These are phyloP conservation scores for Platyrinchus mystaceus DNA, from an alignment of 2,797 vertebrate genomes.

Conservation along the genomic window DNA sequence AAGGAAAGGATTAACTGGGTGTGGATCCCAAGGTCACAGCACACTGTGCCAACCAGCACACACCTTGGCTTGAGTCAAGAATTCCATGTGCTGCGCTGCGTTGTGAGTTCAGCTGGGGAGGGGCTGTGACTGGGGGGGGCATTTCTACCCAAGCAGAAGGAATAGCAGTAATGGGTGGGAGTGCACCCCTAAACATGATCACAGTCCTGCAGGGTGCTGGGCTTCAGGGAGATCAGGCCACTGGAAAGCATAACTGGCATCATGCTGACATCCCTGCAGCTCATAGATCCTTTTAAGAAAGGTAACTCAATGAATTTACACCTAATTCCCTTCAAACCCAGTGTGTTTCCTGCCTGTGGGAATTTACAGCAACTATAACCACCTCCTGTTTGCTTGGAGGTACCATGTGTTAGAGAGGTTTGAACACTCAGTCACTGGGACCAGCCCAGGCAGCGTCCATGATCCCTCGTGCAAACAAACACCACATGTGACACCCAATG, in stretches of 20 bases:
- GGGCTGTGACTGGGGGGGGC: neutral
- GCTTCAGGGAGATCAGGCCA: neutral
- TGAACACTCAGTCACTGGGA: neutral
- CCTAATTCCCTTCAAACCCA: neutral
- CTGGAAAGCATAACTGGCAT: neutral
- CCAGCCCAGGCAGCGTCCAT: neutral
- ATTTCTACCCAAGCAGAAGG: neutral
- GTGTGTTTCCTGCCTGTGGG: neutral
- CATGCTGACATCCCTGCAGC: neutral
- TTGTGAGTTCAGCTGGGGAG: accelerated
- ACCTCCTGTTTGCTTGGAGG: neutral
- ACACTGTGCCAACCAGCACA: neutral
- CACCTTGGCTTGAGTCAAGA: neutral
- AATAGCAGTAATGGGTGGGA: neutral
- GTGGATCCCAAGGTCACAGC: neutral
- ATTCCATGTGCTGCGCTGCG: neutral
- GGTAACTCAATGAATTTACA: neutral
- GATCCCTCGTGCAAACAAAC: neutral
- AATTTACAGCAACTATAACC: neutral
- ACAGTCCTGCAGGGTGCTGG: neutral
- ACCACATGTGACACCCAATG: neutral
- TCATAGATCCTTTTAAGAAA: neutral
- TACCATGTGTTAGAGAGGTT: neutral
- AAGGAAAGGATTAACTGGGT: neutral
- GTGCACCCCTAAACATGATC: neutral